Evolutionary conservation across 1,140 invertebrate species (phyloP).

Genomic region (Limonius californicus): DNA sequence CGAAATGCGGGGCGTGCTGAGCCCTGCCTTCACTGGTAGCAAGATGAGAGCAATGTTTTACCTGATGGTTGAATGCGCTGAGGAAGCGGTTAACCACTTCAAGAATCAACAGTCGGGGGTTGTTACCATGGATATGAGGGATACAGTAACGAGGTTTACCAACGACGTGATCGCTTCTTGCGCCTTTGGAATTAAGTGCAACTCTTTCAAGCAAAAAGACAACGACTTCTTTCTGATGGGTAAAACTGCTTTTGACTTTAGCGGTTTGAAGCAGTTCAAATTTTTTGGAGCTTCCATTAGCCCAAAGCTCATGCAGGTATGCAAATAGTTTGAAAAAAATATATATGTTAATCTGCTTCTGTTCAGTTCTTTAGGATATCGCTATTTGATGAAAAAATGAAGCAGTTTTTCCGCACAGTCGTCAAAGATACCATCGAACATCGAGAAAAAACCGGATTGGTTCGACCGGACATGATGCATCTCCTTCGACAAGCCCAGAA

Average conservation of each 20-base stretch:
- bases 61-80: constrained; percentile 48
- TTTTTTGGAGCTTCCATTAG: constrained; percentile 44
- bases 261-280: constrained; percentile 37
- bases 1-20: constrained; percentile 54
- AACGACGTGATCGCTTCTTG: constrained; percentile 50
- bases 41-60: constrained; percentile 55
- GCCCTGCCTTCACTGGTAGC: constrained; percentile 56
- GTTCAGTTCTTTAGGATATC: background rate
- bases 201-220: constrained; percentile 45
- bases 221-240: constrained; percentile 51
- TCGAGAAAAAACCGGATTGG: constrained; percentile 34
- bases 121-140: constrained; percentile 19
- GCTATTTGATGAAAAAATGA: background rate
- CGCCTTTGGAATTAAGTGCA: constrained; percentile 48
- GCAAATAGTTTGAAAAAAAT: background rate
- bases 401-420: constrained; percentile 8
- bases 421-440: constrained; percentile 36
- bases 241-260: constrained; percentile 31
- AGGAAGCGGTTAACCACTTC: constrained; percentile 32
- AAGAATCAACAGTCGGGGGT: constrained; percentile 9
- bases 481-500: constrained; percentile 45
- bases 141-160: constrained; percentile 43
- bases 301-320: constrained; percentile 45
- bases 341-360: background rate
- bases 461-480: constrained; percentile 46